Evolutionary conservation across 2,113 vertebrate genomes (phyloP).

Genomic region (Laterallus jamaicensis): DNA sequence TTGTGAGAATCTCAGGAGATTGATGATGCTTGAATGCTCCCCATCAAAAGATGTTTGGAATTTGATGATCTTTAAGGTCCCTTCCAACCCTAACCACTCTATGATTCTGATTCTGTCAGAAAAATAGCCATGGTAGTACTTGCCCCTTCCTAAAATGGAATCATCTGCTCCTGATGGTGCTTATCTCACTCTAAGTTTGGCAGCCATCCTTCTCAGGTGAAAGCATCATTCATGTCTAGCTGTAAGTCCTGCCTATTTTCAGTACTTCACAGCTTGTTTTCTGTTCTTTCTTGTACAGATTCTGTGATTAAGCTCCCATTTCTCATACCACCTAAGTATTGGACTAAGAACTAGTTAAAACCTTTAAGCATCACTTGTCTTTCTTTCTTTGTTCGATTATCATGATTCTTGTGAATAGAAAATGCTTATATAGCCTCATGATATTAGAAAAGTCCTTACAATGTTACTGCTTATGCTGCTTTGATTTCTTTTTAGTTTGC

Average conservation of each 20-base stretch:
- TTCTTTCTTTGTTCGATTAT: neutral
- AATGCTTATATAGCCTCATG: neutral
- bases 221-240: neutral
- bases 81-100: no score
- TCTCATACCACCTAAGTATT: neutral
- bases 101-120: neutral
- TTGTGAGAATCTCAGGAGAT: neutral
- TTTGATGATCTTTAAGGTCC: no score
- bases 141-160: neutral
- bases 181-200: neutral
- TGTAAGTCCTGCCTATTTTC: neutral
- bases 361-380: neutral
- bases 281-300: neutral
- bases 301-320: neutral
- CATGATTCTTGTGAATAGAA: rapidly evolving
- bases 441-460: neutral
- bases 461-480: neutral
- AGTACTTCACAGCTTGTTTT: neutral
- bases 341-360: neutral
- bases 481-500: neutral
- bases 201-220: rapidly evolving
- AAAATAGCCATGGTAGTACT: neutral
- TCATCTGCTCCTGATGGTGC: neutral
- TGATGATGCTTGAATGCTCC: neutral
- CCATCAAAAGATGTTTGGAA: neutral